Evolutionary conservation across 2,113 vertebrate genomes (phyloP).

Genomic region (Himantopus leucocephalus): DNA sequence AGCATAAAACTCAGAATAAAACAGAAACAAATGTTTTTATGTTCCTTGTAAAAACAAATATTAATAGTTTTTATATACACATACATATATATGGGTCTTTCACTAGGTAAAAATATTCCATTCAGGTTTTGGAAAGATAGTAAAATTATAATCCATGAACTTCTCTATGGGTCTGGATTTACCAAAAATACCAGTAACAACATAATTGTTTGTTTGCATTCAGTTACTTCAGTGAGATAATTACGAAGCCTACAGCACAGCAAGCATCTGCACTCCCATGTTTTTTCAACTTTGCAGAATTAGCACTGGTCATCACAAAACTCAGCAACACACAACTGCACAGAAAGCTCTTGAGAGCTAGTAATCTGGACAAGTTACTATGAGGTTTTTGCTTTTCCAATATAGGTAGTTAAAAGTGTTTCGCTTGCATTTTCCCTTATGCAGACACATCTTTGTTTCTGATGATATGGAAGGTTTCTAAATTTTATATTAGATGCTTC

Average conservation of each 20-base stretch:
- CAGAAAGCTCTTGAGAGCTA: neutral
- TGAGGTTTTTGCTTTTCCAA: neutral
- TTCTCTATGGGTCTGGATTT: neutral
- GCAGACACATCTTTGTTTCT: neutral
- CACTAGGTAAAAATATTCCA: neutral
- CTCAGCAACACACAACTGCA: neutral
- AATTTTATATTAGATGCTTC: neutral
- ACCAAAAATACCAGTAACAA: neutral
- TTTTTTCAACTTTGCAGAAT: neutral
- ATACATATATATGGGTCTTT: neutral
- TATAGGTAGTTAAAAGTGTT: neutral
- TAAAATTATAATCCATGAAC: neutral
- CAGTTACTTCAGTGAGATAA: neutral
- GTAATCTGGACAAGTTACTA: neutral
- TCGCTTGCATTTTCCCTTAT: neutral
- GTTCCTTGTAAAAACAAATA: neutral
- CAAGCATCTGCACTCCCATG: neutral
- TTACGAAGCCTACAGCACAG: neutral
- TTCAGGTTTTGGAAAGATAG: neutral
- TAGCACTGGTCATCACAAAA: neutral
- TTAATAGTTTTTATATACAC: neutral
- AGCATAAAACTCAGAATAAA: neutral
- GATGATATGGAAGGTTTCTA: neutral
- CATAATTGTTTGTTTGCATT: neutral
- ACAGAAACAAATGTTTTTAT: neutral